Evolutionary conservation across 64 coral and sea anemone genomes (phyloP), one percentile per base, ranked within the genome.

Genomic region (Stylophora pistillata): DNA sequence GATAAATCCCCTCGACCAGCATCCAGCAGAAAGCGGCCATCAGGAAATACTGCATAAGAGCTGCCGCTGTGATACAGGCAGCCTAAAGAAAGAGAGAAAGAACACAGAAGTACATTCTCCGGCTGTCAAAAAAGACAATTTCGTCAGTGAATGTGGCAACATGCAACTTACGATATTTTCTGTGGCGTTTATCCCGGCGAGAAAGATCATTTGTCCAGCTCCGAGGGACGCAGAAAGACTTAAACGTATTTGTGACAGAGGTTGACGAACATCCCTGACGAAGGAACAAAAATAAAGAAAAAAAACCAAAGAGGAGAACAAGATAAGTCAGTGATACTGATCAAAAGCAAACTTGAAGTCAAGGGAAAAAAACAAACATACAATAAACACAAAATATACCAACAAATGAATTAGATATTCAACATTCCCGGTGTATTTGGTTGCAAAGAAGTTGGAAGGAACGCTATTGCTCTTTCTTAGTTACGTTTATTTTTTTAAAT

Each of bases 11-110:
- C 58, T 92, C 77, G 28, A 87, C 17, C 2, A 93, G 27, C 91
- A 93, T 93, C 91, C 91, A 93, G 26, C 74, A 72, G 66, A 93
- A 87, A 52, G 86, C 85, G 0, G 63, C 91, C 71, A 93, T 57
- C 9, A 93, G 64, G 60, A 93, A 93, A 20, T 84, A 93, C 31
- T 93, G 91, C 4, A 93, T 41, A 0, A 93, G 31, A 23, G 85
- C 91, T 56, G 74, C 91, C 21, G 82, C 74, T 13, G 61, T 56
- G 5, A 88, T 77, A 32, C 91, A 93, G 3, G 33, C 55, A 0
- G n/a, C 75, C 91, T 88, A 74, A 79, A 14, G 2, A 1, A 63
- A 2, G 1, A 21, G n/a, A n/a, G n/a, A 10, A 21, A 27, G 11
- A 1, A 68, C n/a, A n/a, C n/a, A n/a, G n/a, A n/a, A n/a, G n/a